phyloP scores from a whole-genome alignment of 1,140 invertebrate species.

The Leptinotarsa lineolata region DNA sequence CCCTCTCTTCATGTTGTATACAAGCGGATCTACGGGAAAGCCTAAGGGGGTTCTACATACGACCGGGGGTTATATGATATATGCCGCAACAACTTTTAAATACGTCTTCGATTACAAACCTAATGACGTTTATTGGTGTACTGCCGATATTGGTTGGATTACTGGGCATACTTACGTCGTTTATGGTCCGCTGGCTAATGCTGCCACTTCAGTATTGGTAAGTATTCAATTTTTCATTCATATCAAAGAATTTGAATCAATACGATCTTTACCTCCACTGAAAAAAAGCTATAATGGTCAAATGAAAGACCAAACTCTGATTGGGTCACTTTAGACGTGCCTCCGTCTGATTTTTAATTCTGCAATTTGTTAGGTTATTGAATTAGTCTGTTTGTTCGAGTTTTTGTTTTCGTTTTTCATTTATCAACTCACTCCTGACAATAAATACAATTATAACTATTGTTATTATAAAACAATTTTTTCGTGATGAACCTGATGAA shows the following conservation, averaged over 20 bases:
- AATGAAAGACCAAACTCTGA: no score
- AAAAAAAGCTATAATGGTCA: no score
- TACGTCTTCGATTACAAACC: constrained; percentile 95
- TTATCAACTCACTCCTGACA: no score
- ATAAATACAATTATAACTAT: no score
- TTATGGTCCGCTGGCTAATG: constrained; percentile 92
- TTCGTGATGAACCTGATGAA: no score
- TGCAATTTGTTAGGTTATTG: no score
- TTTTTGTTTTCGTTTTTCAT: no score
- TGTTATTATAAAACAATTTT: no score
- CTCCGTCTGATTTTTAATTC: no score
- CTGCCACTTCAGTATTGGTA: constrained; percentile 89
- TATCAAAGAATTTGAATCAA: neutral
- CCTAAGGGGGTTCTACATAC: constrained; percentile 97
- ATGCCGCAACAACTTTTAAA: constrained; percentile 87
- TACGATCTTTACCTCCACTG: no score
- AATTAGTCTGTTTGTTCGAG: no score
- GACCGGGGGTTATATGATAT: constrained; percentile 90
- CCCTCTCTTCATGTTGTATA: constrained; percentile 96
- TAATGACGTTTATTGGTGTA: constrained; percentile 94
- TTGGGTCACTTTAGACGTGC: no score
- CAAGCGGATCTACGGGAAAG: constrained; percentile 95
- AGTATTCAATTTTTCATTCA: constrained; percentile 49
- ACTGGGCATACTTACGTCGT: constrained; percentile 96
- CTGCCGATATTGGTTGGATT: constrained; percentile 99